Conservation (phyloP, 2,113 vertebrate genomes). For the Pseudopipra pipra region DNA sequence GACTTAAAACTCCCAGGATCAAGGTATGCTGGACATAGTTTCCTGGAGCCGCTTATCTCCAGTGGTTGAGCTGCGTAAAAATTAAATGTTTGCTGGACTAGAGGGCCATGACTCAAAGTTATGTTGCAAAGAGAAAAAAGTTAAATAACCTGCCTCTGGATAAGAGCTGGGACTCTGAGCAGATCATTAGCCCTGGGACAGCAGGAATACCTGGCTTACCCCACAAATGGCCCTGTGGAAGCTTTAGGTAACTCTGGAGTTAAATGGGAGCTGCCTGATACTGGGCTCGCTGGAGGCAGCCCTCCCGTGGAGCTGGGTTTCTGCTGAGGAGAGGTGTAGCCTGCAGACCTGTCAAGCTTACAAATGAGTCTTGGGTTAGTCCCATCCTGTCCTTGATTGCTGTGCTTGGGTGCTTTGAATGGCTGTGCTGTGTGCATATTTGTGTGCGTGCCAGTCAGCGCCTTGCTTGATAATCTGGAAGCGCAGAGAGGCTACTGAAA, state of each 20-base stretch:
- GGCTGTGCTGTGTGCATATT: neutral
- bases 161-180: neutral
- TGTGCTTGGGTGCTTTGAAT: neutral
- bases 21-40: neutral
- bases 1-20: neutral
- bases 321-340: neutral
- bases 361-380: neutral
- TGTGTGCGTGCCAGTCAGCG: rapidly evolving
- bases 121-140: neutral
- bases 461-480: neutral
- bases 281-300: neutral
- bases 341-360: neutral
- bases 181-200: neutral
- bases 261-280: neutral
- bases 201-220: neutral
- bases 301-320: neutral
- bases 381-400: neutral
- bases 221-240: rapidly evolving
- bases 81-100: neutral
- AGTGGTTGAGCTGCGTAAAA: rapidly evolving
- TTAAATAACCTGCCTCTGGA: neutral
- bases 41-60: neutral
- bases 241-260: neutral
- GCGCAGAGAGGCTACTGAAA: neutral
- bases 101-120: neutral